A percentile compares a stretch with the other conserved stretches of the same genome.
Evolutionary conservation across 2,797 vertebrate species (phyloP).

Genomic region (Trachurus trachurus): DNA sequence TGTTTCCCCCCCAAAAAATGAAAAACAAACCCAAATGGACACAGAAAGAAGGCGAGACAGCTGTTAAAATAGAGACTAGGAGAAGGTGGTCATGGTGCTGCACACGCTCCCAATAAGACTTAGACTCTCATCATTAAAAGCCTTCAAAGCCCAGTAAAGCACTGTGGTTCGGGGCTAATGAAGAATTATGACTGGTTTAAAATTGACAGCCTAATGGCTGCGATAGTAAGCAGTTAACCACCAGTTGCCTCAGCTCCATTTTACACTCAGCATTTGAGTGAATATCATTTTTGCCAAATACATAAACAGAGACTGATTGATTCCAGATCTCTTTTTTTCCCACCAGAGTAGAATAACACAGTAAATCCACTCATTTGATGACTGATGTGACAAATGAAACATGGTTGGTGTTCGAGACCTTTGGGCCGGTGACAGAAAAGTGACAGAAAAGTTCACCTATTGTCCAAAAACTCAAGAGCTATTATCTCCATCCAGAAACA

Average conservation of each 20-base stretch:
- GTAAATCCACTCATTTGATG: constrained; percentile 33
- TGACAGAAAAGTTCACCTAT: constrained; percentile 6
- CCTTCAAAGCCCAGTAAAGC: constrained; percentile 41
- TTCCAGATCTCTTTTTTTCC: constrained; percentile 38
- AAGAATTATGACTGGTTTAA: constrained; percentile 62
- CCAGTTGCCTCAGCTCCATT: constrained; percentile 36
- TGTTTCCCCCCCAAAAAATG: neutral
- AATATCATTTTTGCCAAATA: constrained; percentile 68
- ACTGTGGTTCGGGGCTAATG: constrained; percentile 44
- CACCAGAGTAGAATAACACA: constrained; percentile 23
- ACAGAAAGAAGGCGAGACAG: constrained; percentile 13
- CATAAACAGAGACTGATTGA: constrained; percentile 58
- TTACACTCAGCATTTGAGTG: constrained; percentile 40
- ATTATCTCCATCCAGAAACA: neutral
- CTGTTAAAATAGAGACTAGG: constrained; percentile 20
- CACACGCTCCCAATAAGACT: constrained; percentile 17
- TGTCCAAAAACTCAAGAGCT: constrained; percentile 15
- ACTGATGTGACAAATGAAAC: constrained; percentile 44
- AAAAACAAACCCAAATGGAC: constrained; percentile 11
- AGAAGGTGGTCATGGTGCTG: constrained; percentile 25
- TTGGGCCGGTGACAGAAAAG: constrained; percentile 1
- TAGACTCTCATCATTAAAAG: constrained; percentile 47
- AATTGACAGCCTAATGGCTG: constrained; percentile 57
- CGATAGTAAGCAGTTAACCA: constrained; percentile 50
- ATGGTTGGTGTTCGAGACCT: neutral